Conservation (phyloP, 2,113 vertebrate genomes). For the Tretioscincus oriximinensis region DNA sequence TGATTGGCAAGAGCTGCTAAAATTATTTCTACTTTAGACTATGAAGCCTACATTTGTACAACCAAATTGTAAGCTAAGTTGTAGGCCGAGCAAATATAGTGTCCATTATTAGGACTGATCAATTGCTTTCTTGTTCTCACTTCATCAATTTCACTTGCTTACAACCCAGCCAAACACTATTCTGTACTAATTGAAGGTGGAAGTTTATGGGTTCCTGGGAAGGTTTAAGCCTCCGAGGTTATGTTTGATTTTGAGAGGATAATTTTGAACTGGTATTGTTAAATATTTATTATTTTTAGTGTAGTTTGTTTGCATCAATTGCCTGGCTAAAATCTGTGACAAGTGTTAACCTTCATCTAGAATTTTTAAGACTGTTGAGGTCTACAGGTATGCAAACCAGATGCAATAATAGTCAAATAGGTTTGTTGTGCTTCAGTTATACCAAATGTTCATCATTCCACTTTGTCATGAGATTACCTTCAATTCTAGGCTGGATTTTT, state of each 20-base stretch:
- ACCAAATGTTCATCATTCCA: conserved; percentile 31
- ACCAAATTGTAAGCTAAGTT: too few relatives aligned
- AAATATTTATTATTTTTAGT: neutral
- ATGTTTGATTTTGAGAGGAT: fast-evolving
- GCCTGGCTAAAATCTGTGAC: conserved; percentile 7
- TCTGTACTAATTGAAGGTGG: neutral
- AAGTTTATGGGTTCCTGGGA: neutral
- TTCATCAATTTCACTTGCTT: too few relatives aligned
- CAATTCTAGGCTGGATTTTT: neutral
- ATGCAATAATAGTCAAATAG: conserved; percentile 2
- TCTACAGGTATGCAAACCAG: neutral
- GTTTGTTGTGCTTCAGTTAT: neutral
- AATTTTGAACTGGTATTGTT: neutral
- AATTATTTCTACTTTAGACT: too few relatives aligned
- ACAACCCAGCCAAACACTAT: too few relatives aligned
- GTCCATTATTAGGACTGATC: too few relatives aligned
- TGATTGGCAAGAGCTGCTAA: too few relatives aligned
- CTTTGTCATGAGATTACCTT: conserved; percentile 26
- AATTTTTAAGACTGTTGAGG: conserved; percentile 41
- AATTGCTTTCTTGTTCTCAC: too few relatives aligned
- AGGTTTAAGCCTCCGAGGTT: neutral
- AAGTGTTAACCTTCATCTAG: conserved; percentile 7
- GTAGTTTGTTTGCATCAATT: neutral
- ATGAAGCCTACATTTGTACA: too few relatives aligned
- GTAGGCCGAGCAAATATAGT: too few relatives aligned